Base-by-base conservation (phyloP, 2,797 vertebrate genomes). In the Microchirus variegatus region DNA sequence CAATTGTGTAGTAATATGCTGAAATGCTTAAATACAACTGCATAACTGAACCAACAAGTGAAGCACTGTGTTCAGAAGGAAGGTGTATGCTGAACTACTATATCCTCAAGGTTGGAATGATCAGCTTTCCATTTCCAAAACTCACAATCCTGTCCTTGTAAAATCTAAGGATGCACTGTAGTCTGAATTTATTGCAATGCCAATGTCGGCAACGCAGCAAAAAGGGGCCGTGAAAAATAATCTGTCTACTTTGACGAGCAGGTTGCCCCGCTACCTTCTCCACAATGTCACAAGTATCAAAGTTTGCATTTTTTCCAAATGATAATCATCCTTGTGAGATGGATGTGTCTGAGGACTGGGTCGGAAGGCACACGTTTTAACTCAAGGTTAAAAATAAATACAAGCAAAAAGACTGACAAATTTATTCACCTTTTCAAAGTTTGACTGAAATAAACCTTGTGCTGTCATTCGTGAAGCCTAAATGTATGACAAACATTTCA, bases 361-460 rank as follows among this genome's bases (percentile, higher is more conserved):
- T 5, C 35, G 17, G 19, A 46, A 46, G 45, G 19, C 11, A 26
- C 10, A 45, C 41, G 15, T 43, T 26, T 19, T 6, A 71, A 43
- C 31, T 51, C n/a, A 52, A 70, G 36, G 55, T 70, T 17, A 18
- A 10, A 43, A 54, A 41, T 35, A 46, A 54, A 54, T 0, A 18
- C 5, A 7, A 31, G 19, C 3, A 19, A 36, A 0, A 2, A 10
- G 44, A 2, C 41, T 15, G 36, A 42, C 14, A 46, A 41, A 55
- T 50, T 0, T 17, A 49, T 50, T 44, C 2, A 36, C n/a, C 14
- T 43, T 62, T 18, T n/a, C 17, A 47, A 35, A 31, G 6, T 2
- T 47, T 26, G 37, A 50, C 43, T 7, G 4, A 37, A 59, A 59
- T 19, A 11, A 42, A 44, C 19, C 42, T 36, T 26, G 19, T 31